These are phyloP conservation scores for Cephalotes varians DNA, from an alignment of 2,888 invertebrate genomes.

Conservation along the genomic window DNA sequence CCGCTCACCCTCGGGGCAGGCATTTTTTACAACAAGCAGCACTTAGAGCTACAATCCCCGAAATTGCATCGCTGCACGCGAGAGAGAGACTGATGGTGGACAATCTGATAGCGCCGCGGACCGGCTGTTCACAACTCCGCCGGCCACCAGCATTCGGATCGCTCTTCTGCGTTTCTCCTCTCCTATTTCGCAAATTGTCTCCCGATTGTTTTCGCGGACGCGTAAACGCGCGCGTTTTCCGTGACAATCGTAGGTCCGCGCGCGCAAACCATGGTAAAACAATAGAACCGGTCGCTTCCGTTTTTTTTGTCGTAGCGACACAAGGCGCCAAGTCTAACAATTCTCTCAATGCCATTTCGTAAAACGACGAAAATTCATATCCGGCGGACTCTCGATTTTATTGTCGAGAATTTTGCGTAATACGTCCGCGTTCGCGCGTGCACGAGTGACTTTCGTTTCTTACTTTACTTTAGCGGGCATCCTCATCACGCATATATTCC, in stretches of 20 bases:
- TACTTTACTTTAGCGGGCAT: conserved; percentile 17
- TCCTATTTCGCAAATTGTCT: conserved; percentile 1
- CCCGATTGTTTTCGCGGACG: not conserved
- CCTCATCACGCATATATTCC: conserved; percentile 21
- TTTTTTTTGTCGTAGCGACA: not conserved
- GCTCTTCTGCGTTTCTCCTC: not conserved
- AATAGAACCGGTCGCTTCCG: conserved; percentile 43
- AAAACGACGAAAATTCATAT: conserved; percentile 38
- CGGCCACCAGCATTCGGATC: not conserved
- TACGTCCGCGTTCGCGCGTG: conserved; percentile 16
- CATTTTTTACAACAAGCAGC: conserved; percentile 56
- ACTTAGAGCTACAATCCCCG: conserved; percentile 67
- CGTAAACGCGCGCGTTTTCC: conserved; percentile 22
- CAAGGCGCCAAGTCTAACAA: not conserved
- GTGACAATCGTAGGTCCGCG: conserved; percentile 18
- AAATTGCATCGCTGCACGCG: conserved; percentile 73
- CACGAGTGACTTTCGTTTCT: conserved; percentile 39
- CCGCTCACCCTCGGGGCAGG: conserved; percentile 52
- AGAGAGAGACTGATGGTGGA: conserved; percentile 51
- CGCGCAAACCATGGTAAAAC: conserved; percentile 25
- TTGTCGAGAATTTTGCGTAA: conserved; percentile 35
- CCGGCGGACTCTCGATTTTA: conserved; percentile 44
- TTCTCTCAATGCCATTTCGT: conserved; percentile 8
- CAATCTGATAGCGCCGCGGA: conserved; percentile 35
- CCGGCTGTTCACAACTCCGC: not conserved